Evolutionary conservation across 1,140 invertebrate species (phyloP).

Genomic region (Saccostrea glomerata): DNA sequence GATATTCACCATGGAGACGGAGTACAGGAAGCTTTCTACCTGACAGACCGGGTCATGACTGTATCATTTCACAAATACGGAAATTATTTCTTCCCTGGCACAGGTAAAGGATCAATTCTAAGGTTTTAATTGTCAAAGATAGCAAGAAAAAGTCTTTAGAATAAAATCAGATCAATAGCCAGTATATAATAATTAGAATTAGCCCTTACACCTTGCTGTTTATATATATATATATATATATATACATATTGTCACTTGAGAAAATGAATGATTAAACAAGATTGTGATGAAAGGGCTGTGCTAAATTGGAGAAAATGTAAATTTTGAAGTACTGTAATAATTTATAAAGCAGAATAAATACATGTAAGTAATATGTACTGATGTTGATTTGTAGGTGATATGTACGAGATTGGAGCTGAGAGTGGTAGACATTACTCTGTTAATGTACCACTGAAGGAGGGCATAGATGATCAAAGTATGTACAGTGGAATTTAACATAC

Average conservation of each 20-base stretch:
- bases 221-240: no score
- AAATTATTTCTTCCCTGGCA: constrained; percentile 80
- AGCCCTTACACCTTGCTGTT: no score
- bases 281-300: not conserved
- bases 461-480: constrained; percentile 95
- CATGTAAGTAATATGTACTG: not conserved
- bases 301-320: not conserved
- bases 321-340: not conserved
- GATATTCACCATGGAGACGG: constrained; percentile 81
- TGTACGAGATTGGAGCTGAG: constrained; percentile 99
- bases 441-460: constrained; percentile 98
- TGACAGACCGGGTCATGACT: constrained; percentile 80
- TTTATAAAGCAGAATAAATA: not conserved
- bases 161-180: not conserved
- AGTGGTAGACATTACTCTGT: constrained; percentile 99
- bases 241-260: no score
- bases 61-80: constrained; percentile 80
- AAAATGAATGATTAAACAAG: no score
- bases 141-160: not conserved
- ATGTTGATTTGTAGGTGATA: constrained; percentile 85
- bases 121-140: not conserved
- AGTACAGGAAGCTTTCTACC: constrained; percentile 81
- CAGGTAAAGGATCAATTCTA: constrained; percentile 66
- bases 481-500: not conserved
- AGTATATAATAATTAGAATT: no score